These are phyloP conservation scores for Halichondria panicea DNA, from an alignment of 37 sponge, comb jelly and placozoan genomes.

Conservation along the genomic window DNA sequence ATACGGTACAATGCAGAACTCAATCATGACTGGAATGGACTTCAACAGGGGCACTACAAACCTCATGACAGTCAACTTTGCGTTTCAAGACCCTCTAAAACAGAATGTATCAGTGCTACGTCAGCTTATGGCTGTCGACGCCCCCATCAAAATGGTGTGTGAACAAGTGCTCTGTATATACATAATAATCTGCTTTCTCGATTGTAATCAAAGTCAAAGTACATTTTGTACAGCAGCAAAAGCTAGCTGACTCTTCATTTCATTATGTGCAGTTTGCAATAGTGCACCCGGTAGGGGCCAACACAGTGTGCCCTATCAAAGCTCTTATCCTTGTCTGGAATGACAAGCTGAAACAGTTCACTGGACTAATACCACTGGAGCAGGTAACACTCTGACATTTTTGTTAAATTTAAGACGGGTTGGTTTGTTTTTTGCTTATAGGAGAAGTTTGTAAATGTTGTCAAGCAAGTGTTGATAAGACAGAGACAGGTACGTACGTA, in stretches of 20 bases:
- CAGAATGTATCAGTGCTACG: conserved; percentile 48
- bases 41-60: conserved; percentile 16
- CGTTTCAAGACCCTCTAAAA: conserved; percentile 21
- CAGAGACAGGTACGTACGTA: conserved; percentile 6
- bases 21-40: conserved; percentile 32
- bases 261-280: conserved; percentile 33
- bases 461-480: conserved; percentile 22
- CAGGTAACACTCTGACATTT: conserved; percentile 34
- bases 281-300: conserved; percentile 35
- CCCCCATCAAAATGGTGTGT: conserved; percentile 3
- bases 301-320: conserved; percentile 42
- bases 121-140: conserved; percentile 42
- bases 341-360: conserved; percentile 57
- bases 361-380: conserved; percentile 62
- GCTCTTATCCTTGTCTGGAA: conserved; percentile 64
- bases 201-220: neutral
- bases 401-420: neutral
- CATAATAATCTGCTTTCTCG: neutral
- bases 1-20: too few species aligned
- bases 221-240: neutral
- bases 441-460: conserved; percentile 43
- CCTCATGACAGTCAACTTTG: conserved; percentile 43
- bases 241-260: neutral
- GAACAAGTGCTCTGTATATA: neutral
- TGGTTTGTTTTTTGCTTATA: neutral